Percentiles rank a stretch among this genome's conserved stretches.
Conservation (phyloP, 2,888 invertebrate species). For the Ectropis crepuscularia region DNA sequence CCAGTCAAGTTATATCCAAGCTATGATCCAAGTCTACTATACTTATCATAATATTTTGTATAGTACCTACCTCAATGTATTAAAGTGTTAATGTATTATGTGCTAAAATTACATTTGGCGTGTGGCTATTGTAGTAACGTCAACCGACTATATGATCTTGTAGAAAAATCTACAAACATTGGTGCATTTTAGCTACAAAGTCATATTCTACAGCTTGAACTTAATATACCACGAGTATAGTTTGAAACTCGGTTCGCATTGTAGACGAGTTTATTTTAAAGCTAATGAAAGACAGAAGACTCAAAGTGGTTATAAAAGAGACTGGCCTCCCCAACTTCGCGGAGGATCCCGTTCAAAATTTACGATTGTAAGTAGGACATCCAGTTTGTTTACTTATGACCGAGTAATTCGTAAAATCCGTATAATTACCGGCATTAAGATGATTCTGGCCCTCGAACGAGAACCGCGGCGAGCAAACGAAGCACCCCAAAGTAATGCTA, state of each 20-base stretch:
- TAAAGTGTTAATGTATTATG: too few relatives aligned
- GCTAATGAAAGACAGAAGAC: slow-evolving; percentile 34
- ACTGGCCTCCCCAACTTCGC: slow-evolving; percentile 20
- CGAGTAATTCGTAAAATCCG: slow-evolving; percentile 83
- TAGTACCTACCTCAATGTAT: too few relatives aligned
- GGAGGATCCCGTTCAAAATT: slow-evolving; percentile 58
- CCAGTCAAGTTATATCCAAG: too few relatives aligned
- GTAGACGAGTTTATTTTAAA: slow-evolving; percentile 19
- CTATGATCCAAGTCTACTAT: too few relatives aligned
- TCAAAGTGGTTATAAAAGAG: slow-evolving; percentile 32
- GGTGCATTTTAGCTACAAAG: too few relatives aligned
- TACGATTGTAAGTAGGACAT: slow-evolving; percentile 82
- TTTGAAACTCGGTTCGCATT: not conserved
- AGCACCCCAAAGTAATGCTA: slow-evolving; percentile 75
- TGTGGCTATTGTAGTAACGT: too few relatives aligned
- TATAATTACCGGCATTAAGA: slow-evolving; percentile 85
- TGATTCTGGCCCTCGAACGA: slow-evolving; percentile 70
- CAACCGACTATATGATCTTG: too few relatives aligned
- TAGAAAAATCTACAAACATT: too few relatives aligned
- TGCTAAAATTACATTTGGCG: too few relatives aligned
- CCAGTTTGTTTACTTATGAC: slow-evolving; percentile 82
- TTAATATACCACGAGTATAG: slow-evolving; percentile 2
- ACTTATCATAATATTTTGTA: too few relatives aligned
- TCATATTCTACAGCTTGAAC: not conserved
- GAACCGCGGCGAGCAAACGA: slow-evolving; percentile 54